These are phyloP conservation scores for Eupelmus urozonus DNA, from an alignment of 2,888 invertebrate species.

Conservation along the genomic window DNA sequence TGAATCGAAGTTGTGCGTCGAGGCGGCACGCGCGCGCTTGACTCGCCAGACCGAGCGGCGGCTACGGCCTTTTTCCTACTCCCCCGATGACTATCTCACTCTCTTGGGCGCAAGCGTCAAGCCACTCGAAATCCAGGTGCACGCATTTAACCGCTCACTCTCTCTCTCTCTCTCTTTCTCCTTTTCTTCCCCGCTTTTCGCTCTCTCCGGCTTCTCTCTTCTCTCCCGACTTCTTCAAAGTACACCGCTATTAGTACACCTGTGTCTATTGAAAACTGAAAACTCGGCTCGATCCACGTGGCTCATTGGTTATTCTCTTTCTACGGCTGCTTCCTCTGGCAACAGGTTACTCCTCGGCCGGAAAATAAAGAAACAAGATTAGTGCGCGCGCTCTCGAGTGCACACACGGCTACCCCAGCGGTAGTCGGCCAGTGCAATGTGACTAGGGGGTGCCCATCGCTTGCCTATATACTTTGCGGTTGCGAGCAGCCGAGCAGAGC, in stretches of 20 bases:
- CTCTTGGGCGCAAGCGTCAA: conserved; percentile 40
- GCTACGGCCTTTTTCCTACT: conserved; percentile 11
- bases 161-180: background rate
- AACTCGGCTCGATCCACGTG: background rate
- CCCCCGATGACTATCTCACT: background rate
- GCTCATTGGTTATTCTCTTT: background rate
- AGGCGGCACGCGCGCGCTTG: background rate
- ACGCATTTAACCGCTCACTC: background rate
- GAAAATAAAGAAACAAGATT: conserved; percentile 6
- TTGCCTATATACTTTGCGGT: conserved; percentile 58
- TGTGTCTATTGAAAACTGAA: too few relatives aligned
- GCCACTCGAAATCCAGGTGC: background rate
- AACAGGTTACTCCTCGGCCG: background rate
- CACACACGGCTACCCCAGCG: conserved; percentile 34
- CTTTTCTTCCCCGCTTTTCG: background rate
- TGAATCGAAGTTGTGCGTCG: background rate
- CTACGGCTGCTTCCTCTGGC: background rate
- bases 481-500: too few relatives aligned
- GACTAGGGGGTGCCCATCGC: conserved; percentile 42
- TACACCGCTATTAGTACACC: too few relatives aligned
- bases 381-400: background rate
- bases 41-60: background rate
- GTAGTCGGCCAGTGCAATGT: conserved; percentile 56
- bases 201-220: background rate
- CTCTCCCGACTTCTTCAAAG: too few relatives aligned